These are phyloP conservation scores for Sebastes hopkinsi DNA, from an alignment of 2,797 vertebrate genomes.

Conservation along the genomic window DNA sequence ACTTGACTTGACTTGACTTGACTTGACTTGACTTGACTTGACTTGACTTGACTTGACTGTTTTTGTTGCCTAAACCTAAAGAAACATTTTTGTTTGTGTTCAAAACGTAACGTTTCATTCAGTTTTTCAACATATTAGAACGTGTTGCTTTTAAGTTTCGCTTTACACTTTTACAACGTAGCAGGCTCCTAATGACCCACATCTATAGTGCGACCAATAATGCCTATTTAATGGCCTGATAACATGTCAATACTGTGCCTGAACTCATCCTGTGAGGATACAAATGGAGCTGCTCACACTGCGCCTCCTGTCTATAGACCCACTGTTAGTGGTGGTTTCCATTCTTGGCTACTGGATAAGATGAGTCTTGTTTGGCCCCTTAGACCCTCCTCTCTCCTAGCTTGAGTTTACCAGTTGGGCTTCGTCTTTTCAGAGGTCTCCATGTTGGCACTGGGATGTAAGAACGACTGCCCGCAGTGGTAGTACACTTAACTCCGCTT, in stretches of 20 bases:
- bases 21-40: too few species aligned
- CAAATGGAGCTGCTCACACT: neutral
- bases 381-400: neutral
- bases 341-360: neutral
- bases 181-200: too few species aligned
- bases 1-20: too few species aligned
- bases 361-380: neutral
- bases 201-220: too few species aligned
- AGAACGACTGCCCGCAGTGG: neutral
- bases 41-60: too few species aligned
- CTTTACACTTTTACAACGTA: too few species aligned
- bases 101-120: too few species aligned
- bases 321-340: neutral
- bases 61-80: too few species aligned
- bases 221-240: too few species aligned
- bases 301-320: neutral
- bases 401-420: neutral
- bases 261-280: neutral
- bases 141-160: too few species aligned
- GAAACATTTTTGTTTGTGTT: too few species aligned
- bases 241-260: neutral
- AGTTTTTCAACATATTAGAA: too few species aligned
- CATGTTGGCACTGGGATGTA: conserved; percentile 4
- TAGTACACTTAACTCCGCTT: conserved; percentile 14
- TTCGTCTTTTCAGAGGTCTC: neutral